Base-by-base conservation (phyloP, 1,140 invertebrate species). In the Listronotus bonariensis region DNA sequence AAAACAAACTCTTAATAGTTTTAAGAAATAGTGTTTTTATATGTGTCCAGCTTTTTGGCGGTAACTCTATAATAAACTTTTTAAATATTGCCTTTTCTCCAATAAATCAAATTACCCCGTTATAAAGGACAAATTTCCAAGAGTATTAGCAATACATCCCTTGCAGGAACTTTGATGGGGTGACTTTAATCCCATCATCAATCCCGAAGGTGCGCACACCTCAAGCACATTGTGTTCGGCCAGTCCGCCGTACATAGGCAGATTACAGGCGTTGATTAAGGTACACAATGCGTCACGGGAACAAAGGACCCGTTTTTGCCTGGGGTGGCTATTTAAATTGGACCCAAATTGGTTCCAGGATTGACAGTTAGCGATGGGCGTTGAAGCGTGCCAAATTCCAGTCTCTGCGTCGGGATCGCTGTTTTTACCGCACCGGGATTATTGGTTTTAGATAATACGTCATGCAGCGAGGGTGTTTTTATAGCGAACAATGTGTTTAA, bases 221-320 rank as follows among this genome's bases (percentile, higher is more conserved):
- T 69, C 70, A 68, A 69, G 67, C 67, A 71, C 70, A 71, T 71
- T 71, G 70, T 71, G 40, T 38, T 65, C 56, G 68, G 61, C 56
- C 70, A 66, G 64, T 63, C 65, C 68, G 67, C 61, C 70, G 65
- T 71, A 49, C 68, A 71, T 71, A 71, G 70, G 64, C 70, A 71
- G 70, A 71, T 71, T 71, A 71, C 61, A 62, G 65, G 36, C 61
- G 46, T 62, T 71, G 70, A 71, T 71, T 71, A 71, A 71, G 69
- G 69, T 71, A 63, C 69, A 71, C 69, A 68, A 71, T 71, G 69
- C 55, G 57, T 61, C 43, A 51, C 62, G 66, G 41, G 51, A 32
- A 59, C 32, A 68, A 53, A 55, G 46, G 60, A 32, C 46, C 48
- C 60, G 59, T 70, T 70, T 64, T 70, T 68, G 51, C 46, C 54